These are phyloP conservation scores for Tortricodes alternella DNA, from an alignment of 2,888 invertebrate genomes.

Conservation along the genomic window DNA sequence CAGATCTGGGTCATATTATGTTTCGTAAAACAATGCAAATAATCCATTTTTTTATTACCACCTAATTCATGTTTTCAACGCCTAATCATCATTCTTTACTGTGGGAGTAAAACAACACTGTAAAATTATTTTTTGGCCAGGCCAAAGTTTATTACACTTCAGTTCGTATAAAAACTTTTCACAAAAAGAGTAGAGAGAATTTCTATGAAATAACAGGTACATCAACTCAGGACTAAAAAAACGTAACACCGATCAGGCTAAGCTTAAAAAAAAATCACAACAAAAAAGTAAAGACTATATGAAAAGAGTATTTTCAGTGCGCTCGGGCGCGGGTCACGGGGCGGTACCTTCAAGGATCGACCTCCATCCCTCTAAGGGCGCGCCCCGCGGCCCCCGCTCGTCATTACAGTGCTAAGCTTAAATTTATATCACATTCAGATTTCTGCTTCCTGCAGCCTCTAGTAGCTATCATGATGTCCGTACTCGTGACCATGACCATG, in stretches of 20 bases:
- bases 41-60: constrained; percentile 41
- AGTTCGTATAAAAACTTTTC: constrained; percentile 54
- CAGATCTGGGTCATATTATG: constrained; percentile 69
- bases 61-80: constrained; percentile 31
- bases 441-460: constrained; percentile 80
- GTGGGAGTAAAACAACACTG: constrained; percentile 48
- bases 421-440: constrained; percentile 80
- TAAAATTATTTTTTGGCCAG: constrained; percentile 52
- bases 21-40: constrained; percentile 68
- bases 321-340: constrained; percentile 58
- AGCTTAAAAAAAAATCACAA: constrained; percentile 60
- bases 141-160: constrained; percentile 62
- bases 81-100: constrained; percentile 46
- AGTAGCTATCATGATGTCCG: constrained; percentile 80
- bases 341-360: constrained; percentile 48
- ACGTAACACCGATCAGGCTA: constrained; percentile 68
- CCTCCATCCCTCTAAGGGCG: constrained; percentile 62
- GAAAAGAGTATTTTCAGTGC: constrained; percentile 73
- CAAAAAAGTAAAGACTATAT: constrained; percentile 49
- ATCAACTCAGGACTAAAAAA: constrained; percentile 67
- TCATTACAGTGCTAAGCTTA: constrained; percentile 73
- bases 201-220: constrained; percentile 77
- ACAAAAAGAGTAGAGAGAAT: constrained; percentile 41
- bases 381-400: constrained; percentile 60
- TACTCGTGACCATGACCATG: constrained; percentile 75